These are phyloP conservation scores for Batillaria attramentaria DNA, from an alignment of 1,140 invertebrate species.

Conservation along the genomic window DNA sequence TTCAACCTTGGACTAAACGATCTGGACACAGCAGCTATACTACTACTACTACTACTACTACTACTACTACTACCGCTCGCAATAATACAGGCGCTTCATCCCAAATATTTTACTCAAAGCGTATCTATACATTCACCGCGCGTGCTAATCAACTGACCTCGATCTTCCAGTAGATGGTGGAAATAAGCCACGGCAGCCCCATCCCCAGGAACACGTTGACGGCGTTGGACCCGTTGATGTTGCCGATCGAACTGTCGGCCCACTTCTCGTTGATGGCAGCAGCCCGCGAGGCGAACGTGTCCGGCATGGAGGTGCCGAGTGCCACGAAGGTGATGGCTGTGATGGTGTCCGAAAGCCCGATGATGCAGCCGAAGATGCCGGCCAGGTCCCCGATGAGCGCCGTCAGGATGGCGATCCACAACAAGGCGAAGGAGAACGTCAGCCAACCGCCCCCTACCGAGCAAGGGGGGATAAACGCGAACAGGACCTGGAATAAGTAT, in stretches of 20 bases:
- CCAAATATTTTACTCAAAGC: too few relatives aligned
- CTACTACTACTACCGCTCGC: too few relatives aligned
- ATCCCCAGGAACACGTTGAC: slow-evolving; percentile 81
- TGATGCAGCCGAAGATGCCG: slow-evolving; percentile 79
- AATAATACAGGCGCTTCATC: too few relatives aligned
- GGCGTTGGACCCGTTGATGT: slow-evolving; percentile 75
- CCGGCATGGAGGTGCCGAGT: slow-evolving; percentile 81
- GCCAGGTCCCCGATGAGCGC: slow-evolving; percentile 79
- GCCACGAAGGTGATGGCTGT: slow-evolving; percentile 77
- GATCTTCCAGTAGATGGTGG: slow-evolving; percentile 75
- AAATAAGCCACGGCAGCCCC: slow-evolving; percentile 79
- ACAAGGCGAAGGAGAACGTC: slow-evolving; percentile 76
- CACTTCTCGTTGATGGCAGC: slow-evolving; percentile 72
- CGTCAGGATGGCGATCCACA: slow-evolving; percentile 77
- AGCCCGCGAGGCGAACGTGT: slow-evolving; percentile 75
- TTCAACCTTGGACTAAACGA: too few relatives aligned
- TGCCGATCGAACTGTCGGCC: slow-evolving; percentile 75
- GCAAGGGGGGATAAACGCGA: slow-evolving; percentile 77
- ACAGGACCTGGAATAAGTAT: slow-evolving; percentile 75
- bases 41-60: too few relatives aligned
- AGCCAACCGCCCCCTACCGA: slow-evolving; percentile 78
- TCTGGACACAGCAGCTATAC: not conserved
- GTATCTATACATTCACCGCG: too few relatives aligned
- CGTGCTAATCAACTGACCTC: slow-evolving; percentile 66
- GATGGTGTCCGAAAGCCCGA: slow-evolving; percentile 76